Conservation (phyloP, 2,797 vertebrate genomes). For the Pangasius djambal region DNA sequence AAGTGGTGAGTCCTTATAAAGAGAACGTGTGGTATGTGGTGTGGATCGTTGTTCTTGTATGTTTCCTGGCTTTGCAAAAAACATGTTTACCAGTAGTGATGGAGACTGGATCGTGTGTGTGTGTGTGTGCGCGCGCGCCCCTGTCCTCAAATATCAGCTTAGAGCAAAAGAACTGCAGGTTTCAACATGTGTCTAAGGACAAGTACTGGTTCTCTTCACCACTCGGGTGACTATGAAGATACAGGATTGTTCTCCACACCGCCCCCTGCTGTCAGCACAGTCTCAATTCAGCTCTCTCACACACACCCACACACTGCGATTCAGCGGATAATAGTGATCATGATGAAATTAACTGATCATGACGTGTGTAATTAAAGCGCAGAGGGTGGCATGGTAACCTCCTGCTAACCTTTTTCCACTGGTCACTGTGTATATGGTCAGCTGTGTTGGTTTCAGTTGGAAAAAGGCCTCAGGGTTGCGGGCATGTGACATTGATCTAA, state of each 20-base stretch:
- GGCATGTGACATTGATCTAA: neutral
- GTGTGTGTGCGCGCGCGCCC: neutral
- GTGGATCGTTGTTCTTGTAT: conserved; percentile 11
- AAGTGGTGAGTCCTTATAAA: conserved; percentile 24
- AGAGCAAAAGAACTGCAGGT: neutral
- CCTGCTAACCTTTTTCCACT: neutral
- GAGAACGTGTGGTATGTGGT: conserved; percentile 24
- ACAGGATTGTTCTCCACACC: conserved; percentile 23
- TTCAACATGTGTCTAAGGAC: neutral
- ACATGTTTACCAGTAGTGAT: conserved; percentile 1
- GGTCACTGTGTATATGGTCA: neutral
- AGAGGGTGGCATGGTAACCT: neutral
- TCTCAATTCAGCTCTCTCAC: neutral
- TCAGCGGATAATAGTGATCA: neutral
- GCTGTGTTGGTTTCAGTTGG: neutral
- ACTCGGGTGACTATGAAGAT: neutral
- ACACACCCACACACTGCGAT: neutral
- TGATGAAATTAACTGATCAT: neutral
- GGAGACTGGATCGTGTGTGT: conserved; percentile 73
- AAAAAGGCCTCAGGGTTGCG: neutral
- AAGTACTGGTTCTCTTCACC: neutral
- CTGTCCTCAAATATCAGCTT: neutral
- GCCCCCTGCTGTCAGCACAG: conserved; percentile 50
- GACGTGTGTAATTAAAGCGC: conserved; percentile 8
- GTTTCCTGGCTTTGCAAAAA: conserved; percentile 38